These are phyloP conservation scores for Sorex maritimensis DNA, from an alignment of 2,797 vertebrate genomes.

Conservation along the genomic window DNA sequence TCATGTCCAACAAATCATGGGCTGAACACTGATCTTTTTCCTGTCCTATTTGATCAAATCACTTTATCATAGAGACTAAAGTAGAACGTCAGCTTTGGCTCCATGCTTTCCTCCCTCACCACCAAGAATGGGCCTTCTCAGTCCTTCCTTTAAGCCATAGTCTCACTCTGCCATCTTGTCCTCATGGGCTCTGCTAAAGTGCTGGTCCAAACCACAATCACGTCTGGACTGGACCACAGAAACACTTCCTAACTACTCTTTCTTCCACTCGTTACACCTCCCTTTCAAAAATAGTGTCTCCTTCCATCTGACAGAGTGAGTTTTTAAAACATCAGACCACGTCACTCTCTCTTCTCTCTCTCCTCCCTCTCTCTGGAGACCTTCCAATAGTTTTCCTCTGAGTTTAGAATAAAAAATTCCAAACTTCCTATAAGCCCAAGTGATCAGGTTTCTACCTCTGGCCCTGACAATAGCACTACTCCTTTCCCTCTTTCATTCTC, in stretches of 20 bases:
- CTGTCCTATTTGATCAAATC: neutral
- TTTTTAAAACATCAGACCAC: neutral
- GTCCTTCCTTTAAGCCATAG: neutral
- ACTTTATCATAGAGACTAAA: neutral
- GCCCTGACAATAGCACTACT: fast-evolving
- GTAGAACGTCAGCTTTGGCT: neutral
- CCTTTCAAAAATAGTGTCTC: neutral
- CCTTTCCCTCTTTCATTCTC: no score
- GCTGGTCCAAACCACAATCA: neutral
- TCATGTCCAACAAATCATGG: neutral
- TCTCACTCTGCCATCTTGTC: neutral
- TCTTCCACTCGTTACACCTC: neutral
- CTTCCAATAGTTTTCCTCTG: neutral
- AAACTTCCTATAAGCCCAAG: neutral
- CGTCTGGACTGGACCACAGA: neutral
- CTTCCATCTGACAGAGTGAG: neutral
- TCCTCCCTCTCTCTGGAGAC: neutral
- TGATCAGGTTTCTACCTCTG: neutral
- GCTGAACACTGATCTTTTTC: neutral
- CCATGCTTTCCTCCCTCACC: fast-evolving
- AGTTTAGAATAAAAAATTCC: neutral
- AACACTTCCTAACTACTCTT: neutral
- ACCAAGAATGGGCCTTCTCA: neutral
- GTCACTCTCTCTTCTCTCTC: neutral
- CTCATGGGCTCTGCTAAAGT: neutral